Percentiles rank a stretch among this genome's conserved stretches.
phyloP scores from a whole-genome alignment of 1,140 invertebrate species.

The Eriocheir sinensis region DNA sequence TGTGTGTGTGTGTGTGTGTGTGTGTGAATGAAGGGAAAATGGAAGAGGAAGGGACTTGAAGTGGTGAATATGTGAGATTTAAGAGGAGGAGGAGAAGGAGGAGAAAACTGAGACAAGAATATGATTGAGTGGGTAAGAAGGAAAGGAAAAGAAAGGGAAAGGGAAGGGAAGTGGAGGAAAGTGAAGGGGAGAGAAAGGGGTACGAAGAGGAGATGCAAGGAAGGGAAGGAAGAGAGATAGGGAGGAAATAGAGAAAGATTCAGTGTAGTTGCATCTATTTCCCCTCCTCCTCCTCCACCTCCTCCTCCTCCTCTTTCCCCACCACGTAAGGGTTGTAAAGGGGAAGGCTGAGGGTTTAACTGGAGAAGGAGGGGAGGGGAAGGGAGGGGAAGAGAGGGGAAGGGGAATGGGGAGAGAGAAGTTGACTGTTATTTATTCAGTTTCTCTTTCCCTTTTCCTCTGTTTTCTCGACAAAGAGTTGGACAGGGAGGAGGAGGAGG shows the following conservation, averaged over 20 bases:
- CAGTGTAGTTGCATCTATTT: too few species aligned
- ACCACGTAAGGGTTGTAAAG: too few species aligned
- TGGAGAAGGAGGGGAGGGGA: too few species aligned
- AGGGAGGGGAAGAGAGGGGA: conserved; percentile 20
- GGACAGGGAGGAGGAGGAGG: neutral
- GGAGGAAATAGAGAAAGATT: neutral
- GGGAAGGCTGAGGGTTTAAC: too few species aligned
- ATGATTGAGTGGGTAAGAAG: neutral
- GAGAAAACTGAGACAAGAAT: too few species aligned
- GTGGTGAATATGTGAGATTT: too few species aligned
- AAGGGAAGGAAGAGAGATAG: too few species aligned
- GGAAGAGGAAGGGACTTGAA: neutral
- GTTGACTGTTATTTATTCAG: too few species aligned
- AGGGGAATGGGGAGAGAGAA: neutral
- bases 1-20: neutral
- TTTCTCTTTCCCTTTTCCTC: too few species aligned
- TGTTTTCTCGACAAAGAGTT: neutral
- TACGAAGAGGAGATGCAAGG: neutral
- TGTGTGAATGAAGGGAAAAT: neutral
- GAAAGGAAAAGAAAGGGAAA: neutral
- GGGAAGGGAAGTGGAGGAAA: conserved; percentile 19
- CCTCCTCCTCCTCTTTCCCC: too few species aligned
- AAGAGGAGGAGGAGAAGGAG: too few species aligned
- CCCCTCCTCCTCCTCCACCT: too few species aligned
- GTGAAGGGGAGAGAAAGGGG: neutral